Percentiles rank a stretch among this genome's conserved stretches.
phyloP scores from a whole-genome alignment of 1,140 invertebrate species.

The Chironomus tepperi region DNA sequence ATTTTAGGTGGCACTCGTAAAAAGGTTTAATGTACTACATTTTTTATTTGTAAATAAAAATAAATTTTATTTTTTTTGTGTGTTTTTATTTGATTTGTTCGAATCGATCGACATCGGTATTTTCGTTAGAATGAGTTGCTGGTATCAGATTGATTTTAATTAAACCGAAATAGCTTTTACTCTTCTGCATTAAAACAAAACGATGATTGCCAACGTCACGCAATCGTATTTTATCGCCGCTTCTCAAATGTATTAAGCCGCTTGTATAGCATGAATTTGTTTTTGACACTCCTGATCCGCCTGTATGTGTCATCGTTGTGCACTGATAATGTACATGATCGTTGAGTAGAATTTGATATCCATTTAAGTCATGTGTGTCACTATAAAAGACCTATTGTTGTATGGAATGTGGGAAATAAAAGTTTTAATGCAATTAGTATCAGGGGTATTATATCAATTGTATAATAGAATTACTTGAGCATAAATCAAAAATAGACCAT shows the following conservation, averaged over 20 bases:
- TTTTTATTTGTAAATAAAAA: no score
- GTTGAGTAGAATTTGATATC: neutral
- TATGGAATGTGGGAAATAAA: neutral
- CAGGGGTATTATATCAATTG: neutral
- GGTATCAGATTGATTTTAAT: constrained; percentile 43
- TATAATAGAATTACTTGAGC: neutral
- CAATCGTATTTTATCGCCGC: constrained; percentile 54
- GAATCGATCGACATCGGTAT: neutral
- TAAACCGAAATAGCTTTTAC: constrained; percentile 71
- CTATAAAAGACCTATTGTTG: neutral
- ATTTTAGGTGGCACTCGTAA: neutral
- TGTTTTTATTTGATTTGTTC: neutral
- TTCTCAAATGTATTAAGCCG: constrained; percentile 50
- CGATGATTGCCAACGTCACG: constrained; percentile 57
- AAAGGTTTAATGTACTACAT: no score
- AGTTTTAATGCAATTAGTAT: neutral
- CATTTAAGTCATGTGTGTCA: neutral
- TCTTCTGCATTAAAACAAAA: constrained; percentile 58
- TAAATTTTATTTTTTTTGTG: no score
- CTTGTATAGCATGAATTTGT: constrained; percentile 65
- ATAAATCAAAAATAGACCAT: neutral
- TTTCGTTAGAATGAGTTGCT: neutral
- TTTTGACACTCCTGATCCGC: constrained; percentile 38
- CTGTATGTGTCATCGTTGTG: constrained; percentile 43
- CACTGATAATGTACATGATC: constrained; percentile 44